These are phyloP conservation scores for Portevinia maculata DNA, from an alignment of 2,888 invertebrate species.

Conservation along the genomic window DNA sequence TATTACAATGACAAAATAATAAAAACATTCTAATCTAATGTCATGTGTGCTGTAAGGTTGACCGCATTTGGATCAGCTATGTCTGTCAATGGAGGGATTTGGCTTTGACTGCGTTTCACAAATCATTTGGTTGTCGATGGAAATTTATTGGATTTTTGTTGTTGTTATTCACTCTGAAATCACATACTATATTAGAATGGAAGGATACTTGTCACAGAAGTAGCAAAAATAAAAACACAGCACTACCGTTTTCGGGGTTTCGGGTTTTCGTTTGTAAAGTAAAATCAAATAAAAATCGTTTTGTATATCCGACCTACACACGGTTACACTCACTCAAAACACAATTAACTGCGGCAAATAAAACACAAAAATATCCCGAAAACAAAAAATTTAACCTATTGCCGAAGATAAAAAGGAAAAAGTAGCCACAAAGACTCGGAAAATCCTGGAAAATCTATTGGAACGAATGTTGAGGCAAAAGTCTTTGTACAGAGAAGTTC, in stretches of 20 bases:
- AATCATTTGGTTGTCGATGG: constrained; percentile 46
- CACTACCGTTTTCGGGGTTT: constrained; percentile 38
- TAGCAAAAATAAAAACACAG: constrained; percentile 3
- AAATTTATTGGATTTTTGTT: constrained; percentile 5
- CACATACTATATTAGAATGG: constrained; percentile 20
- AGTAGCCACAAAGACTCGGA: constrained; percentile 43
- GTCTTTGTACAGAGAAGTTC: constrained; percentile 52
- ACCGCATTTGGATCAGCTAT: constrained; percentile 60
- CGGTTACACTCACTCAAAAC: constrained; percentile 44
- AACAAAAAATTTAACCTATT: constrained; percentile 34
- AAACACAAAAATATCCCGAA: constrained; percentile 11
- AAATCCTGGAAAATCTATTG: constrained; percentile 68
- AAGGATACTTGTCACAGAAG: constrained; percentile 10
- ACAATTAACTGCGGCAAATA: constrained; percentile 50
- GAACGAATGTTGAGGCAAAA: constrained; percentile 51
- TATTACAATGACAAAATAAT: constrained; percentile 24
- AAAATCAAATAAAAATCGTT: no score
- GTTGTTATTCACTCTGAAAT: constrained; percentile 13
- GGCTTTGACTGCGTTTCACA: constrained; percentile 44
- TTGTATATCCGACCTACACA: constrained; percentile 20
- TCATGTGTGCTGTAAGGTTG: constrained; percentile 41
- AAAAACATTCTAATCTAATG: constrained; percentile 45
- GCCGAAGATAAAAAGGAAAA: constrained; percentile 39
- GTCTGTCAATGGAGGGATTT: constrained; percentile 25
- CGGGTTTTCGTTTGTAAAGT: constrained; percentile 30